Conservation (phyloP, 2,888 invertebrate species). For the Danaus chrysippus region DNA sequence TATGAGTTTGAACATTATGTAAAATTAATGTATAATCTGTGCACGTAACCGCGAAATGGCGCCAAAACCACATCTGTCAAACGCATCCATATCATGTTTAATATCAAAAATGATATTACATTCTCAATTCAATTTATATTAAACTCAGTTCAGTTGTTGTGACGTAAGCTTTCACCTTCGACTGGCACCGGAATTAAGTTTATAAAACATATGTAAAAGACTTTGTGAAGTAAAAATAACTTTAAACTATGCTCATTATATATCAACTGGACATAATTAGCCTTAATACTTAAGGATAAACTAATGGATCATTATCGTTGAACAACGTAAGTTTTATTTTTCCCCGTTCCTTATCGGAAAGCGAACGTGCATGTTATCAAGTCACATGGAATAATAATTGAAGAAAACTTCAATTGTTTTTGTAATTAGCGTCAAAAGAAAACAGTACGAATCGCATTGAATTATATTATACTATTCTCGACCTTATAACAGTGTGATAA, state of each 20-base stretch:
- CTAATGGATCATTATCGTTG: too few species aligned
- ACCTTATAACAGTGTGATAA: neutral
- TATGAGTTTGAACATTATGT: neutral
- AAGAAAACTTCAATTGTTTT: constrained; percentile 8
- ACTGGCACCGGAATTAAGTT: too few species aligned
- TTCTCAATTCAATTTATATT: neutral
- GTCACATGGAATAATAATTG: neutral
- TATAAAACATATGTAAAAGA: too few species aligned
- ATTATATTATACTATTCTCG: neutral
- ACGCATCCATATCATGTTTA: neutral
- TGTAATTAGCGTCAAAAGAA: neutral
- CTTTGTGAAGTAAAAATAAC: too few species aligned
- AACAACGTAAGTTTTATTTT: neutral
- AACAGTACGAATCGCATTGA: neutral
- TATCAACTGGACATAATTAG: too few species aligned
- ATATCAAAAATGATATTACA: neutral
- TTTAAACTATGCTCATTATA: too few species aligned
- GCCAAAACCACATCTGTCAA: constrained; percentile 7
- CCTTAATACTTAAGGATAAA: too few species aligned
- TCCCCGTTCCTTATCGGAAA: neutral
- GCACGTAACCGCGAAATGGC: constrained; percentile 2
- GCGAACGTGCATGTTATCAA: neutral
- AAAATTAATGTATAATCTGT: neutral
- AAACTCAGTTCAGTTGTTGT: neutral
- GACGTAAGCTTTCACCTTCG: neutral